Base-by-base conservation (phyloP, 2,113 vertebrate genomes). In the Amblyopsis rosae region DNA sequence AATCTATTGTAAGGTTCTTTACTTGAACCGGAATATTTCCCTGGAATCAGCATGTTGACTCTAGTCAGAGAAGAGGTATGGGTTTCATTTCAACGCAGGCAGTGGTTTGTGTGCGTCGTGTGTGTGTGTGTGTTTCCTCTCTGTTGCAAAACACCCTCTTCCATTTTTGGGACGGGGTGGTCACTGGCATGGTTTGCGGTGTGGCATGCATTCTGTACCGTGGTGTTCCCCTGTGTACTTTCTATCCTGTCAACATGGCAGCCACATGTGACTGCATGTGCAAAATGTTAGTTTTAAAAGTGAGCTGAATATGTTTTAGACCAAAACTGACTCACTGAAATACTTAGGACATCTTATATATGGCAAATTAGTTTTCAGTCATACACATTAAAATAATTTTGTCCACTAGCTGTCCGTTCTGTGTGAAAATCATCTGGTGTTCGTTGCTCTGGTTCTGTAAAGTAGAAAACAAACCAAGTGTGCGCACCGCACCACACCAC, bases 91-190 rank as follows among this genome's bases (percentile, higher is more conserved):
- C 60, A 32, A 69, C 65, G 53, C 80, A 75, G 82, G 83, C 82
- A 79, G 76, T 41, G 35, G 35, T 41, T 5, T 41, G 35, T 41
- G 35, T 41, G 35, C 1, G 35, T 41, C 6, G 35, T 41, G 35
- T 41, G 35, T 41, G 35, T 41, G 35, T 41, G 35, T 41, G 35
- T 41, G 71, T 76, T 2, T 9, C 41, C 50, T 76, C 68, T 81
- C 83, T 89, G 82, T 85, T 75, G 69, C 16, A 73, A 81, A 85
- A 89, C 62, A 58, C 58, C 48, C 68, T 83, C 63, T 69, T 75
- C 72, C 72, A 73, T 82, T 83, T 75, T 17, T 19, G 63, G 69
- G 65, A 70, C 71, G 75, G 82, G 9, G 82, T 64, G 75, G 82
- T 73, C 67, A 80, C 49, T 86, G 47, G 71, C 60, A 55, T 74